Conservation (phyloP, 2,113 vertebrate species). For the Cyprinus carpio region DNA sequence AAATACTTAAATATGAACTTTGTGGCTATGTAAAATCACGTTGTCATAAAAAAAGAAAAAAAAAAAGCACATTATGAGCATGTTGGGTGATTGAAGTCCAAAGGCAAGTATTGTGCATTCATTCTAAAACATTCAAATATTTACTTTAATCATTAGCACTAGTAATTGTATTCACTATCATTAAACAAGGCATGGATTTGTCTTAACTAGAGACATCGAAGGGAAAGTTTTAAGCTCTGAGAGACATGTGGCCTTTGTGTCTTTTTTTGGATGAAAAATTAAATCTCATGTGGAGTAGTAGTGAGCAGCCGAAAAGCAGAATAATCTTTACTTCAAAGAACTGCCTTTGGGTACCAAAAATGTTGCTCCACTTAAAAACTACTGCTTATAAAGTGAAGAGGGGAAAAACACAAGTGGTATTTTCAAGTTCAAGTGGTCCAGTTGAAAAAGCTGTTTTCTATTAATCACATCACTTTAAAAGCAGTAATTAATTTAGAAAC, state of each 20-base stretch:
- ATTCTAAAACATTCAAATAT: background rate
- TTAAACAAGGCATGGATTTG: background rate
- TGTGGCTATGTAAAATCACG: background rate
- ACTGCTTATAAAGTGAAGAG: background rate
- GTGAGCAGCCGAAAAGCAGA: conserved; percentile 1
- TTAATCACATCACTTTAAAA: background rate
- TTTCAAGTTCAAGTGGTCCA: conserved; percentile 2
- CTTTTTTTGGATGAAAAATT: background rate
- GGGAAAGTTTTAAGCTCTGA: background rate
- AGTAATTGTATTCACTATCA: background rate
- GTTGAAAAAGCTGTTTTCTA: background rate
- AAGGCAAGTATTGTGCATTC: background rate
- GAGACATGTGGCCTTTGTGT: background rate
- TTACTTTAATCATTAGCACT: background rate
- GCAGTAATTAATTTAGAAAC: background rate
- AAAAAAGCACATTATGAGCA: background rate
- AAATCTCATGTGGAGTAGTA: conserved; percentile 9
- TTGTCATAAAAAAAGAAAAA: conserved; percentile 14
- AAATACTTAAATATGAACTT: background rate
- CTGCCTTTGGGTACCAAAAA: conserved; percentile 6
- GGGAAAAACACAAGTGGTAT: background rate
- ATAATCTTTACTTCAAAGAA: conserved; percentile 28
- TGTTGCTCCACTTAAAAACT: conserved; percentile 4
- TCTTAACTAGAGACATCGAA: background rate
- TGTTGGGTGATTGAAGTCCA: background rate